Evolutionary conservation across 1,140 invertebrate genomes (phyloP).

Genomic region (Dufourea novaeangliae): DNA sequence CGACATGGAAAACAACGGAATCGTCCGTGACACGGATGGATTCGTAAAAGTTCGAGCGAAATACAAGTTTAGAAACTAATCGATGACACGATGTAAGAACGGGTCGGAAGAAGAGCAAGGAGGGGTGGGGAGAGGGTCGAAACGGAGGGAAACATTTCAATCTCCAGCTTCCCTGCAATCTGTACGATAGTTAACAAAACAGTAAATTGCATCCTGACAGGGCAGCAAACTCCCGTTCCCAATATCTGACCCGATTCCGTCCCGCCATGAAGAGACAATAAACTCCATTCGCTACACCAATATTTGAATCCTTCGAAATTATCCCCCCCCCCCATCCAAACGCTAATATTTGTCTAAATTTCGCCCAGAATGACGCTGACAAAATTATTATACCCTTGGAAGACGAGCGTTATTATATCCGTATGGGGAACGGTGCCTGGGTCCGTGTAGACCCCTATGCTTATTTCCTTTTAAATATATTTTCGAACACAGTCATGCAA

Average conservation of each 20-base stretch:
- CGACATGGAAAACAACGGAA: slow-evolving; percentile 21
- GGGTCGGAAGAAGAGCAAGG: not conserved
- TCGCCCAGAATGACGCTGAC: not conserved
- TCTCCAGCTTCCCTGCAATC: slow-evolving; percentile 1
- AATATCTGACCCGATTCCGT: slow-evolving; percentile 21
- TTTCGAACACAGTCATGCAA: too few relatives aligned
- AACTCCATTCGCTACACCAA: slow-evolving; percentile 11
- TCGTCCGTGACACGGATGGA: slow-evolving; percentile 38
- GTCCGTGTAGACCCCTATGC: too few relatives aligned
- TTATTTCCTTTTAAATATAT: too few relatives aligned
- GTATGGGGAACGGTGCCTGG: too few relatives aligned
- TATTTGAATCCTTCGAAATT: not conserved
- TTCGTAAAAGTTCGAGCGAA: slow-evolving; percentile 10
- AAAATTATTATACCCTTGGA: not conserved
- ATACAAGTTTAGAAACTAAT: slow-evolving; percentile 3
- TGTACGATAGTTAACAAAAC: slow-evolving; percentile 28
- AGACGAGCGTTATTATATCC: too few relatives aligned
- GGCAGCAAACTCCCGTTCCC: slow-evolving; percentile 3
- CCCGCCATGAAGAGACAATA: slow-evolving; percentile 1
- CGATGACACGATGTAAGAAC: slow-evolving; percentile 10
- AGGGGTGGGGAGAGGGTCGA: not conserved
- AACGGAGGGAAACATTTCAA: slow-evolving; percentile 23
- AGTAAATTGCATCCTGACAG: slow-evolving; percentile 28
- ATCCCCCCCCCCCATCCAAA: not conserved
- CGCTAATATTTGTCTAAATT: not conserved